Evolutionary conservation across 2,797 vertebrate species (phyloP).

Genomic region (Lycodopsis pacificus): DNA sequence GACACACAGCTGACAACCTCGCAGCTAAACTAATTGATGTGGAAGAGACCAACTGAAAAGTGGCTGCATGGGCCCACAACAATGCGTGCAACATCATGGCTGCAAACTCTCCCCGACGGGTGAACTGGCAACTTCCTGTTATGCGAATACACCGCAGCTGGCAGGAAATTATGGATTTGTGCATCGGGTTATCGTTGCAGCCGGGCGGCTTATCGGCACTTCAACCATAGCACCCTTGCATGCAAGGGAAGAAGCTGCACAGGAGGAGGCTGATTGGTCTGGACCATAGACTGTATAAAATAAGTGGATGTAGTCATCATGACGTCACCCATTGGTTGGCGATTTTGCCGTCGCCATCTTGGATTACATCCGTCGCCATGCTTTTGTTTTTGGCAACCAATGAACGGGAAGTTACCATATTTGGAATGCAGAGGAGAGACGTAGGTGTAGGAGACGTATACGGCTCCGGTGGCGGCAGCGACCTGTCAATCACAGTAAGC

Average conservation of each 20-base stretch:
- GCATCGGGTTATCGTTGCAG: not conserved
- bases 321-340: not conserved
- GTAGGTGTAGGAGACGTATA: too few species aligned
- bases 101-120: not conserved
- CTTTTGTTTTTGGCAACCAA: too few species aligned
- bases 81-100: not conserved
- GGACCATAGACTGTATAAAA: not conserved
- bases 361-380: too few species aligned
- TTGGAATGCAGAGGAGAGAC: too few species aligned
- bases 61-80: not conserved
- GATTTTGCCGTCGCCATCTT: not conserved
- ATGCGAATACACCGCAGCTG: not conserved
- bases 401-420: too few species aligned
- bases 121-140: not conserved
- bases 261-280: not conserved
- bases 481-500: too few species aligned
- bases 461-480: too few species aligned
- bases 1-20: not conserved
- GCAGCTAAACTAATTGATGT: not conserved
- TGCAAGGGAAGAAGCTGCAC: not conserved
- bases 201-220: too few species aligned
- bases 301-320: not conserved
- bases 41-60: not conserved
- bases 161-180: not conserved
- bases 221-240: not conserved